Base-by-base conservation (phyloP, 1,140 invertebrate species). In the Danaus plexippus region DNA sequence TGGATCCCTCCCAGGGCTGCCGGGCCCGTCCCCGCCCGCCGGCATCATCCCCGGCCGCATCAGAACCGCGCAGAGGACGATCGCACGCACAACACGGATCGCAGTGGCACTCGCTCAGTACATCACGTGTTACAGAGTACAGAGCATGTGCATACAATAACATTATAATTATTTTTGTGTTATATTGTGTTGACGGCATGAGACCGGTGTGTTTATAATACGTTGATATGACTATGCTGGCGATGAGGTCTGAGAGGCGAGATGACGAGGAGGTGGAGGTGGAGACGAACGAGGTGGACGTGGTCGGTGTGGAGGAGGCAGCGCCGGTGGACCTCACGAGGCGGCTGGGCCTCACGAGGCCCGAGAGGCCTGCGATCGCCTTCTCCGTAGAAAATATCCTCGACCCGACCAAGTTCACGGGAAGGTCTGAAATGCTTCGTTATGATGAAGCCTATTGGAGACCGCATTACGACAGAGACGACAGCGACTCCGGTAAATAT, bases 361-460 rank as follows among this genome's bases (percentile, higher is more conserved):
- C 81, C 0, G 81, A 85, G 41, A 66, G 84, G 44, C 73, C 76
- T 6, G 70, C 77, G 1, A 87, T 95, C 50, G 93, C 94, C 0
- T 97, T 97, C 81, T 96, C 95, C 4, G 95, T 97, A 6, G 95
- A 97, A 82, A 96, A 97, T 77, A 97, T 97, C 55, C 85, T 97
- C 41, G 95, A 96, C 77, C 95, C 95, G 0, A 96, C 92, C 59
- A 96, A 96, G 80, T 96, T 97, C 76, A 96, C 94, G 9, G 95
- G 95, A 4, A 84, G 79, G 47, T 73, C 79, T 0, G 84, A 87
- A 44, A 75, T 77, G 13, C 54, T 79, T 53, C 64, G 76, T 55
- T 87, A 75, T 52, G 85, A 78, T 51, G 80, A 77, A 54, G 88
- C 88, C 56, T 90, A 90, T 65, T 91, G 90, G 90, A 88, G 90